Evolutionary conservation across 2,888 invertebrate genomes (phyloP).

Genomic region (Apotomis capreana): DNA sequence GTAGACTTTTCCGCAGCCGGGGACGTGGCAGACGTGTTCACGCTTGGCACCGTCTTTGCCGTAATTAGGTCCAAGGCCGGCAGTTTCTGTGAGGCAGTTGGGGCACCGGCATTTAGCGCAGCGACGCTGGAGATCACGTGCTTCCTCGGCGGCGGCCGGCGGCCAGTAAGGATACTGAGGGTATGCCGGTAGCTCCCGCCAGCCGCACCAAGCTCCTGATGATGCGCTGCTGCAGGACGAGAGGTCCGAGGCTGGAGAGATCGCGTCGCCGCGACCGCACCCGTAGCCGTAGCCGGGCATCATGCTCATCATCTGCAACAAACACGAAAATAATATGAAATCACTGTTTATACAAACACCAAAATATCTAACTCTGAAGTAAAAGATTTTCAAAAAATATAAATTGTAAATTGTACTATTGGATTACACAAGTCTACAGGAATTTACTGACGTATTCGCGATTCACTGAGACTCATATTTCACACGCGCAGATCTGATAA

Average conservation of each 20-base stretch:
- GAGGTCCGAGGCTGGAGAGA: constrained; percentile 76
- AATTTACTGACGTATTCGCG: not conserved
- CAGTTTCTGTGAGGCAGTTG: constrained; percentile 92
- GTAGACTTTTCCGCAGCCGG: constrained; percentile 94
- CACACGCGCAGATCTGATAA: constrained; percentile 28
- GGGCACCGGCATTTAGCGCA: constrained; percentile 91
- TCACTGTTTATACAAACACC: not conserved
- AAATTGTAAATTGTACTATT: not conserved
- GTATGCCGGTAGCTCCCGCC: constrained; percentile 75
- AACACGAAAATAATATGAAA: constrained; percentile 29
- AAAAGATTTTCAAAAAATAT: not conserved
- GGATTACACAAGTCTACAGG: no score
- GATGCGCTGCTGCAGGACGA: constrained; percentile 77
- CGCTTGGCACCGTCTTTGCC: constrained; percentile 90
- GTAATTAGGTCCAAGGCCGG: constrained; percentile 88
- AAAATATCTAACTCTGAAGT: not conserved
- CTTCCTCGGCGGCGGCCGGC: constrained; percentile 72
- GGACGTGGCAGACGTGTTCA: constrained; percentile 93
- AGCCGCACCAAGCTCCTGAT: constrained; percentile 72
- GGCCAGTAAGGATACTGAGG: constrained; percentile 79
- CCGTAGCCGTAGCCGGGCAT: constrained; percentile 74
- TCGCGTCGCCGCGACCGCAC: constrained; percentile 79
- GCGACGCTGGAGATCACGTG: constrained; percentile 85
- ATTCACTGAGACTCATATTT: constrained; percentile 33
- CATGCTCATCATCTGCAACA: constrained; percentile 78